Percentiles rank a stretch among this genome's conserved stretches.
These are phyloP conservation scores for Premnoplex brunnescens DNA, from an alignment of 2,797 vertebrate species.

Conservation along the genomic window DNA sequence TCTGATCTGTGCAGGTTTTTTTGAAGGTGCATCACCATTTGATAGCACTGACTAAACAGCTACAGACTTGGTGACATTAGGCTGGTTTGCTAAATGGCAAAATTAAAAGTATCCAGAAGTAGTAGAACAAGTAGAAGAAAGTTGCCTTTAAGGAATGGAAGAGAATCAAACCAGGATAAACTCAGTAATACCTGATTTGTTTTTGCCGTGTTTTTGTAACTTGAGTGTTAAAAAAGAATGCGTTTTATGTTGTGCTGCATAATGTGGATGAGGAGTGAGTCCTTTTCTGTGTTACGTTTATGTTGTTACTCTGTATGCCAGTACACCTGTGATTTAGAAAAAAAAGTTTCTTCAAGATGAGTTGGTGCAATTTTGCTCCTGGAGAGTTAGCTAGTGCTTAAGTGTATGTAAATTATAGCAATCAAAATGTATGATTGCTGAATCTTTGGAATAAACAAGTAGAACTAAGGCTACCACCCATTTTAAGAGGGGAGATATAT, in stretches of 20 bases:
- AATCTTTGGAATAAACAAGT: conserved; percentile 20
- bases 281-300: neutral
- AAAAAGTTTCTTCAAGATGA: neutral
- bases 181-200: neutral
- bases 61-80: neutral
- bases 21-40: neutral
- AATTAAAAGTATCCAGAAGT: neutral
- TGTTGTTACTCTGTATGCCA: neutral
- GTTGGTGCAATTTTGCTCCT: neutral
- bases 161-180: neutral
- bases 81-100: neutral
- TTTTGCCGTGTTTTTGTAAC: neutral
- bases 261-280: neutral
- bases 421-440: conserved; percentile 9
- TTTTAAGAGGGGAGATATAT: conserved; percentile 13
- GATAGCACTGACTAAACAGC: neutral
- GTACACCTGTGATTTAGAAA: neutral
- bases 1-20: neutral
- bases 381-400: neutral
- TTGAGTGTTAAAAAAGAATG: accelerated
- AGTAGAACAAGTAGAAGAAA: neutral
- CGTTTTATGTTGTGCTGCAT: neutral
- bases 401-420: conserved; percentile 13
- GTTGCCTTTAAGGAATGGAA: neutral
- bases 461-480: neutral